These are phyloP conservation scores for Patagioenas fasciata DNA, from an alignment of 2,113 vertebrate genomes.

Conservation along the genomic window DNA sequence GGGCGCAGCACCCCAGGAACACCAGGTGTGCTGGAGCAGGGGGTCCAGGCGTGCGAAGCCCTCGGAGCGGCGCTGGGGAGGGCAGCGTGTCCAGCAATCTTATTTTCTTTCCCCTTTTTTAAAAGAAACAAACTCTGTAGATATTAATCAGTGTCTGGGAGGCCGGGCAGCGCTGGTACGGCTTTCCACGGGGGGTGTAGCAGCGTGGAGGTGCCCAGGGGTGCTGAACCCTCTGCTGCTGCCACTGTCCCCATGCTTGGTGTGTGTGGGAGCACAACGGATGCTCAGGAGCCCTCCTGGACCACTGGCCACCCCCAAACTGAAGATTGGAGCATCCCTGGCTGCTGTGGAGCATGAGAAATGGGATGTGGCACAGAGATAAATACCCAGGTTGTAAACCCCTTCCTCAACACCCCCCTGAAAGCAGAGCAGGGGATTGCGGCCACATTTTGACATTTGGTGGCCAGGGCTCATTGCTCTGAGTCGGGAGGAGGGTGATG, in stretches of 20 bases:
- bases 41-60: neutral
- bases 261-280: neutral
- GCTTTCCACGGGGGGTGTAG: neutral
- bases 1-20: neutral
- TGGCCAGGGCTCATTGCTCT: neutral
- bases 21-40: neutral
- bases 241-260: neutral
- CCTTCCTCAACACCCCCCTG: neutral
- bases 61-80: fast-evolving
- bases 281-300: neutral
- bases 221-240: neutral
- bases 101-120: no score
- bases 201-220: neutral
- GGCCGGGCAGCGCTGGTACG: neutral
- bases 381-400: neutral
- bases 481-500: neutral
- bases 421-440: neutral
- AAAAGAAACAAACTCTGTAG: neutral
- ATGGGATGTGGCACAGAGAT: neutral
- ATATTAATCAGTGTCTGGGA: fast-evolving
- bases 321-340: neutral
- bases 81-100: neutral
- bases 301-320: fast-evolving
- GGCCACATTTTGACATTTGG: no score
- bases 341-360: neutral